phyloP scores from a whole-genome alignment of 2,113 vertebrate species.

The Tachysurus fulvidraco region DNA sequence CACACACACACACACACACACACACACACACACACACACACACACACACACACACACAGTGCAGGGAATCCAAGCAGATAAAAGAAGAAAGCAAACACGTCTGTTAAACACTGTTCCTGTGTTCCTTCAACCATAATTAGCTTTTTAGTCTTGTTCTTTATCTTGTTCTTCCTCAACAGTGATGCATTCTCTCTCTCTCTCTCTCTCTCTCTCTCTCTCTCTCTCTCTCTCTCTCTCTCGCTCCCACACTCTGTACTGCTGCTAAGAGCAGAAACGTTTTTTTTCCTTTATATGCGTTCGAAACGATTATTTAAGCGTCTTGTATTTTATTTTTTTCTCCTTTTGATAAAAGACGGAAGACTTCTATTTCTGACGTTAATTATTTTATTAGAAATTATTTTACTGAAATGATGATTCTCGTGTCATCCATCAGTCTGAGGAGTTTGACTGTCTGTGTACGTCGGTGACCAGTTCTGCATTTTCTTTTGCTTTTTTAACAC shows the following conservation, averaged over 20 bases:
- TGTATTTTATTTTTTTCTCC: neutral
- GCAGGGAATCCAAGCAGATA: constrained; percentile 38
- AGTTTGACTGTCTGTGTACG: neutral
- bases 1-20: neutral
- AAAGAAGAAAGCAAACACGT: constrained; percentile 25
- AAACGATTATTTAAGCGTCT: neutral
- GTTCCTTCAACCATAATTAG: constrained; percentile 3
- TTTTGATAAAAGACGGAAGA: neutral
- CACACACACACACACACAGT: neutral
- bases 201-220: neutral
- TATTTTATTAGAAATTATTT: constrained; percentile 28
- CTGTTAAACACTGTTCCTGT: constrained; percentile 35
- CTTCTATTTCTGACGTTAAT: constrained; percentile 8
- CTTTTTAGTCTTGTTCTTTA: neutral
- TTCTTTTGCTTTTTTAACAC: neutral
- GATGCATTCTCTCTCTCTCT: neutral
- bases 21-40: neutral
- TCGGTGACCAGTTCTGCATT: neutral
- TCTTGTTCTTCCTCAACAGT: neutral
- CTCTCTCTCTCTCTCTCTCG: too few relatives aligned
- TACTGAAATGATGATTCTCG: constrained; percentile 1
- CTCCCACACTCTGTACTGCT: too few relatives aligned
- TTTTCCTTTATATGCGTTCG: constrained; percentile 37
- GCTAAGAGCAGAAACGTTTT: constrained; percentile 14
- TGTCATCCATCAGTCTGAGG: neutral